Base-by-base conservation (phyloP, 2,888 invertebrate species). In the Unio delphinus region DNA sequence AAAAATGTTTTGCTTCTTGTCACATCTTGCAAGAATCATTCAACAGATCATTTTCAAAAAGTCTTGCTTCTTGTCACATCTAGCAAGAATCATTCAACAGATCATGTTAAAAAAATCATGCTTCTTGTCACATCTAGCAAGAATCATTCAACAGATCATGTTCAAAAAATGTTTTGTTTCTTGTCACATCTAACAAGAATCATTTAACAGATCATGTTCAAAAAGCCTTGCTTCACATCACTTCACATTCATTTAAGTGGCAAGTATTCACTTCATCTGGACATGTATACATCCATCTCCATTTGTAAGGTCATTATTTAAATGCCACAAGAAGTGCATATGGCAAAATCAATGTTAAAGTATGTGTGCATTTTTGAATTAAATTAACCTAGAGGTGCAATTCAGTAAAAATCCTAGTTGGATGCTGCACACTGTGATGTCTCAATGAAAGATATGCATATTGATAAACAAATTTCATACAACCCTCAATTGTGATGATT, bases 101-200 rank as follows among this genome's bases (percentile, higher is more conserved):
- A 28, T 28, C 28, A 28, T 28, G 85, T 85, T 64, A 82, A 69
- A 8, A 83, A 83, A 7, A 83, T 84, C 68, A 82, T 87, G 17
- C 67, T 89, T 89, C 67, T 80, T 83, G 30, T 88, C 84, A 82
- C 85, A 83, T 64, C 83, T 85, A 7, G 83, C 85, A 71, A n/a
- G 34, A 34, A 34, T 34, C 34, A 34, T 34, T 5, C 3, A 28
- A 28, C 28, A 28, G 28, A 28, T 1, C 28, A 28, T 28, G 85
- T 86, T 64, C 28, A 82, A 69, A 69, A 8, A 83, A 83, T 7
- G 83, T 85, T 67, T 83, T 87, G 15, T 83, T 83, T n/a, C 79
- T 79, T 11, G 82, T 78, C 11, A 83, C 80, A 74, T 83, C 85
- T 86, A 68, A n/a, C 68, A 71, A n/a, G 11, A 45, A 45, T 11